A percentile compares a stretch with the other conserved stretches of the same genome.
Conservation (phyloP, 1,140 invertebrate genomes). For the Neodiprion virginianus region DNA sequence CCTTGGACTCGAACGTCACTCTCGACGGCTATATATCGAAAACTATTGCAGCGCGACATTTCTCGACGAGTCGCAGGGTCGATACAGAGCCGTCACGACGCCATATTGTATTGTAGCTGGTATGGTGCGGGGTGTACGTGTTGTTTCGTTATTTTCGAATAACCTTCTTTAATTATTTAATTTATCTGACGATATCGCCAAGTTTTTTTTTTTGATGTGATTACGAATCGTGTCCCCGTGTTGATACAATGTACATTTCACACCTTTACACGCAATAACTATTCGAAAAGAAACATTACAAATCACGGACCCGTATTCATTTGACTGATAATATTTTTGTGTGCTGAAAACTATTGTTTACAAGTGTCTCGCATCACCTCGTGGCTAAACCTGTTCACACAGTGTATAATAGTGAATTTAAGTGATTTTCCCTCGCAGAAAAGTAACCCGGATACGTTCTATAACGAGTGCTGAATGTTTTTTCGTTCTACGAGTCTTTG, state of each 20-base stretch:
- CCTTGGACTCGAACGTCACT: too few relatives aligned
- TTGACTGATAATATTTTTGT: neutral
- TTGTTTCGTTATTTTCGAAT: conserved; percentile 20
- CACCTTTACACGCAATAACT: neutral
- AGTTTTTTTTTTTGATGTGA: neutral
- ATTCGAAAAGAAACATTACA: neutral
- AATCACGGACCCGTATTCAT: neutral
- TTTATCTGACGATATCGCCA: neutral
- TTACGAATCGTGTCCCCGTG: neutral
- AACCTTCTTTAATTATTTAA: conserved; percentile 13
- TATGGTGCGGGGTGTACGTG: conserved; percentile 17
- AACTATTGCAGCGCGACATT: too few relatives aligned
- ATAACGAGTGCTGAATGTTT: conserved; percentile 16
- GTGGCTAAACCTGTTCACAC: neutral
- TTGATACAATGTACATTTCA: too few relatives aligned
- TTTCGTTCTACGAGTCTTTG: conserved; percentile 25
- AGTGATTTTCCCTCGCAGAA: conserved; percentile 7
- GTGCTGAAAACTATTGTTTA: conserved; percentile 20
- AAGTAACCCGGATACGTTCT: neutral
- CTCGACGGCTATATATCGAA: too few relatives aligned
- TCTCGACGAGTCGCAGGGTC: too few relatives aligned
- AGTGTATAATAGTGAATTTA: conserved; percentile 12
- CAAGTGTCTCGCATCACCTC: conserved; percentile 21
- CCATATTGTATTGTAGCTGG: conserved; percentile 18
- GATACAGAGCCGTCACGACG: neutral